Base-by-base conservation (phyloP, 1,140 invertebrate species). In the Drosophila littoralis region DNA sequence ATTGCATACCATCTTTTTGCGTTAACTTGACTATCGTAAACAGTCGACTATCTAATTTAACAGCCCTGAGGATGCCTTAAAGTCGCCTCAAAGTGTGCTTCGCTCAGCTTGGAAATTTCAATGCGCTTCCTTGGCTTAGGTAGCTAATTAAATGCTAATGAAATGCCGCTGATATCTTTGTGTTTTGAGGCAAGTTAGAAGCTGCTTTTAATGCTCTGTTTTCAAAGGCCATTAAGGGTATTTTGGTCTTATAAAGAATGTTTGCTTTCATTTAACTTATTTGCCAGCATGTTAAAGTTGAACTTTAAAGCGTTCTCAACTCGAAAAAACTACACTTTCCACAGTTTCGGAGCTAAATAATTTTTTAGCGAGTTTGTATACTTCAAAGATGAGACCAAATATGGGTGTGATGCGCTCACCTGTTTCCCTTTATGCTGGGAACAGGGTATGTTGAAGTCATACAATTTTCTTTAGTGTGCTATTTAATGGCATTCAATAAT, bases 401-500 rank as follows among this genome's bases (percentile, higher is more conserved):
- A 28, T 28, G 22, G 4, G 22, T 28, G 22, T 5, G 22, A 28
- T 28, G 5, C 22, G 4, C 22, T 28, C 22, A 28, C 2, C 22
- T 28, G 4, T 5, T 28, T 28, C 22, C 22, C 0, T 5, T 28
- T 4, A 2, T 28, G 4, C 22, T 12, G 12, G 6, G 5, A n/a
- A 40, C 10, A 48, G 50, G 32, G 42, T 59, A 59, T 59, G 13
- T 35, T 0, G 7, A n/a, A 45, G 57, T 59, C 28, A 7, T 1
- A 22, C 33, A 35, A 15, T 10, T 9, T 5, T 33, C 13, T 45
- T 2, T 1, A 0, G 7, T 28, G 7, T 32, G 13, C 35, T 6
- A 45, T 60, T 67, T 59, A 75, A 58, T 70, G 52, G 48, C 52
- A 69, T 69, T 77, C 70, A 69, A 69, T 79, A 54, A 36, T 33